Conservation (phyloP, 2,113 vertebrate genomes). For the Marmota monax region DNA sequence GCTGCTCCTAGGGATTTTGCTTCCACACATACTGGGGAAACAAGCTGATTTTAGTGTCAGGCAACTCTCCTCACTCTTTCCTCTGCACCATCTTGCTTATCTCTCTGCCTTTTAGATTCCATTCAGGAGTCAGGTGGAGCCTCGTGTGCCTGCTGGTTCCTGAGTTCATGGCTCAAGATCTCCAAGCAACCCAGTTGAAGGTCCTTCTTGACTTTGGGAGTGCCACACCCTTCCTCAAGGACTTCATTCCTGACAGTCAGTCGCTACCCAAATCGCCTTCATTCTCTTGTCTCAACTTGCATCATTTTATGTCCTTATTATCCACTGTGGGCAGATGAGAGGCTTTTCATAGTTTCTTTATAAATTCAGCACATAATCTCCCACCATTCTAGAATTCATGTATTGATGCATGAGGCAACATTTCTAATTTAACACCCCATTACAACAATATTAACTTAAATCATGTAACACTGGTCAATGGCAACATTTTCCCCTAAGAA, state of each 20-base stretch:
- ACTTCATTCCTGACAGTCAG: not conserved
- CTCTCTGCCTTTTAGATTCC: not conserved
- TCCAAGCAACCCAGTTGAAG: not conserved
- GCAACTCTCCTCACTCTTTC: not conserved
- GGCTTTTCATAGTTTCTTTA: not conserved
- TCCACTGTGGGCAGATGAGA: not conserved
- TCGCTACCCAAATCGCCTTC: not conserved
- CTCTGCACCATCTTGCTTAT: not conserved
- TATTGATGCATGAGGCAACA: not conserved
- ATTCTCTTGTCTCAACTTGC: not conserved
- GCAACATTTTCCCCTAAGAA: conserved; percentile 1
- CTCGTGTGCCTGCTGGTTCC: not conserved
- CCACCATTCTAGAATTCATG: not conserved
- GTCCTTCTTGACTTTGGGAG: not conserved
- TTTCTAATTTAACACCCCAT: not conserved
- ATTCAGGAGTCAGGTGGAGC: not conserved
- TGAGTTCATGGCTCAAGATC: not conserved
- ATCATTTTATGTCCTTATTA: not conserved
- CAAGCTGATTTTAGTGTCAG: not conserved
- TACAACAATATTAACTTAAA: conserved; percentile 12
- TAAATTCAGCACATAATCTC: not conserved
- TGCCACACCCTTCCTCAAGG: fast-evolving
- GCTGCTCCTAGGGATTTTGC: not conserved
- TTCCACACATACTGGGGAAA: not conserved
- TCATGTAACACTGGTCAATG: not conserved